Evolutionary conservation across 2,888 invertebrate genomes (phyloP).

Genomic region (Apoderus coryli): DNA sequence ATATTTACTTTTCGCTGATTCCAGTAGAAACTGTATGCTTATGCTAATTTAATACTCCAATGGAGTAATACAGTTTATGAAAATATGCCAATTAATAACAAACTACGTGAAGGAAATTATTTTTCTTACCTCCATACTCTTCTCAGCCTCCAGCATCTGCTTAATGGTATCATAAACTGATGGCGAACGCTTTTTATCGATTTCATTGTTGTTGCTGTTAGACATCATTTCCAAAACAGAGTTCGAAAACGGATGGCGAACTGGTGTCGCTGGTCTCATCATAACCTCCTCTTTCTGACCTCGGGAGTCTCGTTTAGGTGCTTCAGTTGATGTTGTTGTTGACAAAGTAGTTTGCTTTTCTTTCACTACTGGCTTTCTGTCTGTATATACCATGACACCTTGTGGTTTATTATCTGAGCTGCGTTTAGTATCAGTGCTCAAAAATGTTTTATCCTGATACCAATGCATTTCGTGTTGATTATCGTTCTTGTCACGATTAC

Average conservation of each 20-base stretch:
- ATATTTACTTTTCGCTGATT: too few relatives aligned
- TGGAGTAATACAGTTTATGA: too few relatives aligned
- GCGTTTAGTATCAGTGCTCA: slow-evolving; percentile 16
- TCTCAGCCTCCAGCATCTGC: slow-evolving; percentile 40
- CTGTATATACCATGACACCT: slow-evolving; percentile 20
- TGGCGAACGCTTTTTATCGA: slow-evolving; percentile 27
- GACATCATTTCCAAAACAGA: slow-evolving; percentile 38
- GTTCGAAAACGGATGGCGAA: slow-evolving; percentile 37
- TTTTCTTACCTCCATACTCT: slow-evolving; percentile 35
- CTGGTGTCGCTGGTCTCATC: slow-evolving; percentile 43
- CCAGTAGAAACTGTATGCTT: too few relatives aligned
- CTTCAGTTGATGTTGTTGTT: slow-evolving; percentile 16
- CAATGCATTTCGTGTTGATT: slow-evolving; percentile 19
- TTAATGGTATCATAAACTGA: slow-evolving; percentile 43
- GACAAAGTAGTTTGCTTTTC: slow-evolving; percentile 21
- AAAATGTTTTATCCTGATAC: slow-evolving; percentile 18
- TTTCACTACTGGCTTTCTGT: slow-evolving; percentile 30
- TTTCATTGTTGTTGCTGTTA: slow-evolving; percentile 21
- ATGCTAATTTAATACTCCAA: too few relatives aligned
- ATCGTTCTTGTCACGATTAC: slow-evolving; percentile 13
- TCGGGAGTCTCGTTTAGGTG: slow-evolving; percentile 20
- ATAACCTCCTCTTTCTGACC: slow-evolving; percentile 53
- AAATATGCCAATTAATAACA: too few relatives aligned
- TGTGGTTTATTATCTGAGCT: slow-evolving; percentile 8
- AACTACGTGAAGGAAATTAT: too few relatives aligned